phyloP scores from a whole-genome alignment of 1,140 invertebrate genomes.

The Zaprionus taronus region DNA sequence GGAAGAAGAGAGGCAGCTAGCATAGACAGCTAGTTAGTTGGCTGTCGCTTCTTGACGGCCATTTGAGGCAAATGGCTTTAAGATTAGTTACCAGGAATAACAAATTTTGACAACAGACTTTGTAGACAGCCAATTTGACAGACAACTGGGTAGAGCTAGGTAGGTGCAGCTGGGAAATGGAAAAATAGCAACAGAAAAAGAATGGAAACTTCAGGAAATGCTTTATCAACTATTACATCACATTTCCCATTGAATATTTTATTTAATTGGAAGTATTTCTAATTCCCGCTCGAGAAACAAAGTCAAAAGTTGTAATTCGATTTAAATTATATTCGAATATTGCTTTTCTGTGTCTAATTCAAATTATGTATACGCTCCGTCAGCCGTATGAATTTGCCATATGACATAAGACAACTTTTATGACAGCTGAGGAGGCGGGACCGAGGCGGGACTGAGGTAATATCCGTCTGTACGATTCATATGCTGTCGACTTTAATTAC shows the following conservation, averaged over 20 bases:
- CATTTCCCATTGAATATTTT: not conserved
- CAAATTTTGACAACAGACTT: conserved; percentile 8
- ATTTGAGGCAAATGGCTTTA: conserved; percentile 61
- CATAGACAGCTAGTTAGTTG: conserved; percentile 59
- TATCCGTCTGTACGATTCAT: conserved; percentile 11
- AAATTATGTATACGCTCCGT: conserved; percentile 17
- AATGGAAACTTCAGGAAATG: not conserved
- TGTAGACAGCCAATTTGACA: conserved; percentile 9
- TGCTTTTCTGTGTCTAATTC: not conserved
- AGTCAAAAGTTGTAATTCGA: not conserved
- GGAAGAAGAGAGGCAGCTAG: not conserved
- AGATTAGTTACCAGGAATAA: conserved; percentile 35
- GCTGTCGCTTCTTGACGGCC: conserved; percentile 47
- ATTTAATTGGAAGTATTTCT: not conserved
- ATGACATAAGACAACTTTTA: conserved; percentile 32
- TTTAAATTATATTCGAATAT: not conserved
- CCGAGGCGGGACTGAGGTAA: not conserved
- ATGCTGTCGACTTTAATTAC: conserved; percentile 21
- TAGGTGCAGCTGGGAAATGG: conserved; percentile 9
- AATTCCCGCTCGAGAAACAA: not conserved
- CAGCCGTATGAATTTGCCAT: conserved; percentile 11
- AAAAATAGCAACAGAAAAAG: not conserved
- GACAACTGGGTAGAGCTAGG: conserved; percentile 8
- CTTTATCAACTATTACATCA: not conserved
- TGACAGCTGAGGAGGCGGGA: conserved; percentile 9